These are phyloP conservation scores for Andinoacara biseriatus DNA, from an alignment of 2,113 vertebrate genomes.

Conservation along the genomic window DNA sequence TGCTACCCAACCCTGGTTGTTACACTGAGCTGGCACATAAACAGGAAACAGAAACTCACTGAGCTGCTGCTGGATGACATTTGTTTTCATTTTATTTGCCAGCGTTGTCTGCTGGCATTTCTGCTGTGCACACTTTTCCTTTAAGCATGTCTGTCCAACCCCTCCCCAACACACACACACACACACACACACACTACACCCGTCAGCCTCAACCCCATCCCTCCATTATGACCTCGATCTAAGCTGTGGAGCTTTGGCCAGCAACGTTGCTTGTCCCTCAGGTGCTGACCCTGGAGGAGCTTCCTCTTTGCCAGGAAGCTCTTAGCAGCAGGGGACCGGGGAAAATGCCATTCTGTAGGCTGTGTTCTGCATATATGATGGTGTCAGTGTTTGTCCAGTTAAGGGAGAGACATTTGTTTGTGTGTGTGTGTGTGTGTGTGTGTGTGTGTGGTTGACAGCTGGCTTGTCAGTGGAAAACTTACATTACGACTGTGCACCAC, in stretches of 20 bases:
- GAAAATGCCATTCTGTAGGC: slow-evolving; percentile 53
- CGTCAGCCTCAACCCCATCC: neutral
- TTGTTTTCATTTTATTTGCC: slow-evolving; percentile 57
- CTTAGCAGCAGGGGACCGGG: slow-evolving; percentile 34
- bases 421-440: neutral
- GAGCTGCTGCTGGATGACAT: slow-evolving; percentile 41
- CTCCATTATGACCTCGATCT: slow-evolving; percentile 60
- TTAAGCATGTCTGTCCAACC: slow-evolving; percentile 20
- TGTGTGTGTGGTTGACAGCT: too few species aligned
- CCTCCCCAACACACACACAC: neutral
- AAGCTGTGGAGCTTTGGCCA: slow-evolving; percentile 49
- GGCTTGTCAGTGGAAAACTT: too few species aligned
- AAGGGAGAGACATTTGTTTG: slow-evolving; percentile 11
- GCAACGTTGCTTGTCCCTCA: slow-evolving; percentile 37
- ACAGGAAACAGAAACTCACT: neutral
- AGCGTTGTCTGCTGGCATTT: slow-evolving; percentile 63
- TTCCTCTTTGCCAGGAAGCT: slow-evolving; percentile 60
- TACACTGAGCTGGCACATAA: slow-evolving; percentile 3
- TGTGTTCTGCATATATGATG: slow-evolving; percentile 48
- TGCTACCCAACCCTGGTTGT: neutral
- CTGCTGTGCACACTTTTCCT: slow-evolving; percentile 25
- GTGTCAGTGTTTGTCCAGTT: slow-evolving; percentile 1
- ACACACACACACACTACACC: too few species aligned
- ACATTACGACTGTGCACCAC: too few species aligned
- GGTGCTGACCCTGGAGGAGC: slow-evolving; percentile 59